Evolutionary conservation across 2,888 invertebrate species (phyloP).

Genomic region (Cephus pulcher): DNA sequence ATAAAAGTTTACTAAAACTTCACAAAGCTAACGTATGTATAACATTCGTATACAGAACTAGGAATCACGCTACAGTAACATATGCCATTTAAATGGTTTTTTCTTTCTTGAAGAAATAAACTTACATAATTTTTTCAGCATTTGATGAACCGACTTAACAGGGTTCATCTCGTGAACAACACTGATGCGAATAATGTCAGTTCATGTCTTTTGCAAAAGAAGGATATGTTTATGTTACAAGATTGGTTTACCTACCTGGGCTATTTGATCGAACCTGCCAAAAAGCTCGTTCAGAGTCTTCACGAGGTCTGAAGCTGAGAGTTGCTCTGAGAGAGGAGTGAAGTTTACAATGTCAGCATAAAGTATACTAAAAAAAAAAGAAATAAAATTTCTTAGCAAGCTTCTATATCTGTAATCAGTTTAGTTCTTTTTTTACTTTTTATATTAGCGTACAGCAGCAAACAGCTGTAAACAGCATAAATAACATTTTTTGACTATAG

Average conservation of each 20-base stretch:
- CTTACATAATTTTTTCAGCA: background rate
- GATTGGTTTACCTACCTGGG: slow-evolving; percentile 77
- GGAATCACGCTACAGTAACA: background rate
- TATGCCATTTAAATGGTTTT: background rate
- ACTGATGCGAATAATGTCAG: background rate
- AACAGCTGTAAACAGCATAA: background rate
- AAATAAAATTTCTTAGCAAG: background rate
- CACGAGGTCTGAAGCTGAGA: slow-evolving; percentile 93
- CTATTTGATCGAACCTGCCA: slow-evolving; percentile 96
- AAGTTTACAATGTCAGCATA: slow-evolving; percentile 99
- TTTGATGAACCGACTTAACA: background rate
- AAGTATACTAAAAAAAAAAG: slow-evolving; percentile 76
- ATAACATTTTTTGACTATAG: background rate
- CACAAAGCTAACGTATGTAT: background rate
- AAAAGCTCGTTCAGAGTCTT: slow-evolving; percentile 96
- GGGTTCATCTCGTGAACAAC: background rate
- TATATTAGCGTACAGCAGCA: background rate
- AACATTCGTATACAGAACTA: background rate
- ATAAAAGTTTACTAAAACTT: background rate
- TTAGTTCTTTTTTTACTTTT: background rate
- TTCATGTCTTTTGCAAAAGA: background rate
- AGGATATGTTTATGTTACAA: background rate
- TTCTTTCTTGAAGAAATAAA: background rate
- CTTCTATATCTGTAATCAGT: background rate
- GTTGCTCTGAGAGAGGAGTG: slow-evolving; percentile 93